Evolutionary conservation across 1,140 invertebrate species (phyloP).

Genomic region (Chymomyza costata): DNA sequence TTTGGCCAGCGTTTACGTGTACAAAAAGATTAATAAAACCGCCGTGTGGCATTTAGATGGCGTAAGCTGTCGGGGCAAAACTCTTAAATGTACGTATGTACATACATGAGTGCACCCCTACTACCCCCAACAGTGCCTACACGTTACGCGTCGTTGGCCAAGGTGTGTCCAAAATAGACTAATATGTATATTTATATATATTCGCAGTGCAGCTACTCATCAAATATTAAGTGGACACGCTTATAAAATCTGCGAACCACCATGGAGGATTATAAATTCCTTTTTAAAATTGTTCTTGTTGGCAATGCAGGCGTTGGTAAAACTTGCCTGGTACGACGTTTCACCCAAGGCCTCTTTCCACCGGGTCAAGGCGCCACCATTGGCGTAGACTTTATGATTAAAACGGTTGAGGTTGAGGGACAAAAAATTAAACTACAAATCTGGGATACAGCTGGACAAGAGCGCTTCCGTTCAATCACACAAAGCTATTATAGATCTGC

Average conservation of each 20-base stretch:
- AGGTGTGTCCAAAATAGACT: conserved; percentile 53
- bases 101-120: no score
- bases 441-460: conserved; percentile 92
- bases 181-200: conserved; percentile 16
- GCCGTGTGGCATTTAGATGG: conserved; percentile 28
- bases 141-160: conserved; percentile 61
- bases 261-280: conserved; percentile 99
- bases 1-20: no score
- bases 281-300: conserved; percentile 97
- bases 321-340: conserved; percentile 93
- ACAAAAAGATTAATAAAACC: no score
- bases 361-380: conserved; percentile 99
- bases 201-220: not conserved
- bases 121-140: not conserved
- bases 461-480: conserved; percentile 94
- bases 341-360: conserved; percentile 94
- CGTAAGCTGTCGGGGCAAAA: conserved; percentile 35
- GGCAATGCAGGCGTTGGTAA: conserved; percentile 97
- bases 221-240: not conserved
- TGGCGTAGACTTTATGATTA: conserved; percentile 99
- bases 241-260: no score
- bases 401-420: conserved; percentile 98
- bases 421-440: conserved; percentile 99
- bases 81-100: no score
- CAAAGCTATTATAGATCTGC: conserved; percentile 98